Base-by-base conservation (phyloP, 2,888 invertebrate species). In the Eucera pruinosa region DNA sequence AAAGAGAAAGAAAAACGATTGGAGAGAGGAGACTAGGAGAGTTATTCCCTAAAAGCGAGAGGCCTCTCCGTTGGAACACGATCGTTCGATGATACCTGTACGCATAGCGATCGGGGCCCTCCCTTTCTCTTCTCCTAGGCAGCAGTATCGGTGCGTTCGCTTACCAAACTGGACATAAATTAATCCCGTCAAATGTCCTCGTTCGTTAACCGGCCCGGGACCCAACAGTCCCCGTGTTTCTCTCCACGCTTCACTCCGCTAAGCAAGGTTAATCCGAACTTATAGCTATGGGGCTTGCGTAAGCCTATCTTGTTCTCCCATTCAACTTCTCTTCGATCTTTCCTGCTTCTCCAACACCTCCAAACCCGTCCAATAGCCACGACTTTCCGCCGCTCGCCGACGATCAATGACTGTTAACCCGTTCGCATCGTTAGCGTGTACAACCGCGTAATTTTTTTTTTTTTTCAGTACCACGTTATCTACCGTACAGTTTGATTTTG, bases 151-250 rank as follows among this genome's bases (percentile, higher is more conserved):
- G 67, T 78, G 83, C 84, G 84, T 89, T 89, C 86, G 89, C 87
- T 90, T 91, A 90, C 90, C 90, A 90, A 90, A 90, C 88, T 88
- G 87, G 86, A 89, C 91, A 90, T 91, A 91, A 91, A 91, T 91
- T 91, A 91, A 91, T 91, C 88, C 90, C 90, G 89, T 91, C 89
- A 89, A 91, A 90, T 87, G 89, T 91, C 90, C 90, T 89, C 90
- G 88, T 90, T 90, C 89, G 90, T 91, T 89, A 90, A 82, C 73
- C 80, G 71, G 72, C 64, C 69, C 69, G 72, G 67, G 47, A 41
- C 71, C 36, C 68, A 30, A 36, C 58, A 41, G 66, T 60, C 60
- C 61, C 61, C 55, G 41, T 47, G 20, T 45, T 61, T 27, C 66
- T 65, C 68, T 41, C 64, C 52, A 33, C 57, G 57, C 55, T 75